Conservation (phyloP, 53 echinoderm and acorn worm species). For the Mesocentrotus franciscanus region DNA sequence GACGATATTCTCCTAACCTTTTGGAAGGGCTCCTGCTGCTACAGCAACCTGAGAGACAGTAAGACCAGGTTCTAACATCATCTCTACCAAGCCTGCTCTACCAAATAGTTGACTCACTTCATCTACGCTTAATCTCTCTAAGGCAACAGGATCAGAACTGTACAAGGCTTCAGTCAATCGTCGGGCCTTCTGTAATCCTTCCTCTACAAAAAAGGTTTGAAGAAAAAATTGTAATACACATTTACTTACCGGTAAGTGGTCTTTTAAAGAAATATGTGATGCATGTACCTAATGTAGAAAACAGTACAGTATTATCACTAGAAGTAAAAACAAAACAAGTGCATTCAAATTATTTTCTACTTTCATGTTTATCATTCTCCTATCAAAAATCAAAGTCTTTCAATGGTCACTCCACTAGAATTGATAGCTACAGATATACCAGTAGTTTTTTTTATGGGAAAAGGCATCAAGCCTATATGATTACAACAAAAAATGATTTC, state of each 20-base stretch:
- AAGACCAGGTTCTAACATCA: conserved; percentile 85
- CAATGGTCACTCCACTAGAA: too few species aligned
- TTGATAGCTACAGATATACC: too few species aligned
- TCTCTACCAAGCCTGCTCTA: conserved; percentile 72
- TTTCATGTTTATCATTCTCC: too few species aligned
- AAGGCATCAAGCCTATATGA: too few species aligned
- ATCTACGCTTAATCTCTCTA: conserved; percentile 71
- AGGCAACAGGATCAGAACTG: conserved; percentile 67
- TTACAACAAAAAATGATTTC: too few species aligned
- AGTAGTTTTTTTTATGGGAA: too few species aligned
- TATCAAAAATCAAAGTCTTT: too few species aligned
- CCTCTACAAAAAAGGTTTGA: conserved; percentile 64
- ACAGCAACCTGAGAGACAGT: conserved; percentile 79
- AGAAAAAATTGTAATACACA: not conserved
- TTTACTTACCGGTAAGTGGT: not conserved
- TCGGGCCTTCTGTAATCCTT: conserved; percentile 81
- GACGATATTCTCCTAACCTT: conserved; percentile 59
- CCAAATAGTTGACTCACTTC: conserved; percentile 79
- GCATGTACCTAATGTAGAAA: not conserved
- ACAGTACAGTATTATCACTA: too few species aligned
- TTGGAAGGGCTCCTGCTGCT: conserved; percentile 63
- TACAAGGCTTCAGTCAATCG: conserved; percentile 87
- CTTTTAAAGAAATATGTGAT: not conserved
- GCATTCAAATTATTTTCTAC: too few species aligned
- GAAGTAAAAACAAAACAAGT: too few species aligned